A percentile compares a stretch with the other conserved stretches of the same genome.
Conservation (phyloP, 2,888 invertebrate species). For the Camptogramma bilineatum region DNA sequence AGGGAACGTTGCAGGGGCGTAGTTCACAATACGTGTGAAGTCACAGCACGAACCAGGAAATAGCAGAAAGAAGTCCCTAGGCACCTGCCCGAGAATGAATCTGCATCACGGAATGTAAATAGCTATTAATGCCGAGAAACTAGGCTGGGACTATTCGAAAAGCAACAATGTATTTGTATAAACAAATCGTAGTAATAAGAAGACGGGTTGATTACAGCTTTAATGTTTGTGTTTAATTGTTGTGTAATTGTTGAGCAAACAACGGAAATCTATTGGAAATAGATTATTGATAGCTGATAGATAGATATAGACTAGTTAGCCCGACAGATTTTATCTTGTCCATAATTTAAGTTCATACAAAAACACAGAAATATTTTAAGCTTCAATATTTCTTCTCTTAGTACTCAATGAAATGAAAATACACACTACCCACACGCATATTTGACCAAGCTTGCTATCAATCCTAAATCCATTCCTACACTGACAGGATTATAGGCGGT, state of each 20-base stretch:
- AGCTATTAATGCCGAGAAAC: constrained; percentile 44
- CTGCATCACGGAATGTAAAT: constrained; percentile 57
- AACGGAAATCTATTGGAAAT: no score
- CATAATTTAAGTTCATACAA: no score
- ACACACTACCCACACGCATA: no score
- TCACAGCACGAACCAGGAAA: constrained; percentile 41
- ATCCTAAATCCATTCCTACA: constrained; percentile 34
- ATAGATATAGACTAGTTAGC: no score
- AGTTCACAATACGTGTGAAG: constrained; percentile 36
- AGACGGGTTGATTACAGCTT: background rate
- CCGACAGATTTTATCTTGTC: no score
- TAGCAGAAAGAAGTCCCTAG: constrained; percentile 56
- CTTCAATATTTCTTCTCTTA: no score
- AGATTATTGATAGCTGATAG: no score
- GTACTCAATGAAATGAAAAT: no score
- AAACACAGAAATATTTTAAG: no score
- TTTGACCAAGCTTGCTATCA: constrained; percentile 13
- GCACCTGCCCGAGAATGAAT: constrained; percentile 53
- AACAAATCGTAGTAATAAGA: background rate
- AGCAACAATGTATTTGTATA: constrained; percentile 1
- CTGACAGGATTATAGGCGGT: constrained; percentile 39
- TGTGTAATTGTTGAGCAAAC: background rate
- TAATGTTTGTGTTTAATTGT: no score
- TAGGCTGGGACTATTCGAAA: constrained; percentile 24
- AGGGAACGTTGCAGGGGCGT: constrained; percentile 11